phyloP scores from a whole-genome alignment of 2,113 vertebrate genomes.

The Xenopus borealis region DNA sequence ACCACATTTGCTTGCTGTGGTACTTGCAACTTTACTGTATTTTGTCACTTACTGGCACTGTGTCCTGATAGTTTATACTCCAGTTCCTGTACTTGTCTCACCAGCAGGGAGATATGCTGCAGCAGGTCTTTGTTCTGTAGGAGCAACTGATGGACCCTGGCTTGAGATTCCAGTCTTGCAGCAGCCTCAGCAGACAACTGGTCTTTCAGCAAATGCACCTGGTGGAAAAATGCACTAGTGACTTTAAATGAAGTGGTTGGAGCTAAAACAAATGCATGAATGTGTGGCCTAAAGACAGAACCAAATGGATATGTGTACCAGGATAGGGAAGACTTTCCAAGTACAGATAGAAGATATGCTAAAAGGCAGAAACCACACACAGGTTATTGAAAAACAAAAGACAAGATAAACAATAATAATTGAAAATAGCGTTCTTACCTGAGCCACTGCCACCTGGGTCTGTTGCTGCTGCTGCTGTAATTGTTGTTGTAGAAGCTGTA shows the following conservation, averaged over 20 bases:
- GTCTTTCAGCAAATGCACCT: conserved; percentile 96
- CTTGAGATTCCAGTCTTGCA: conserved; percentile 90
- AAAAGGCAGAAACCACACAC: background rate
- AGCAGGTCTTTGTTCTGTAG: conserved; percentile 96
- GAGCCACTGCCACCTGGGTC: conserved; percentile 90
- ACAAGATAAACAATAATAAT: background rate
- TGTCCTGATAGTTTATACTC: conserved; percentile 83
- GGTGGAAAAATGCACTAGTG: background rate
- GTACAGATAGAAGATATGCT: background rate
- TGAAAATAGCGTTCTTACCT: conserved; percentile 64
- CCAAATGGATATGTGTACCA: too few relatives aligned
- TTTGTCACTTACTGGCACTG: conserved; percentile 72
- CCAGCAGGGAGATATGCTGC: conserved; percentile 93
- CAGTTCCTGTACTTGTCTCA: conserved; percentile 93
- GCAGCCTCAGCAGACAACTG: conserved; percentile 91
- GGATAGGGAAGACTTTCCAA: too few relatives aligned
- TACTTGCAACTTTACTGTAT: too few relatives aligned
- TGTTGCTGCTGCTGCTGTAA: conserved; percentile 93
- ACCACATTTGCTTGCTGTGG: too few relatives aligned
- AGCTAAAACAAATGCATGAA: background rate
- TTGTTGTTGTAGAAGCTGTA: conserved; percentile 94
- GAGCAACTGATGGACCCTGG: conserved; percentile 91
- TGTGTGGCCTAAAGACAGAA: too few relatives aligned
- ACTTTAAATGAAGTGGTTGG: too few relatives aligned
- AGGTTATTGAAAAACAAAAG: background rate